Conservation (phyloP, 1,140 invertebrate species). For the Drosophila watanabei region DNA sequence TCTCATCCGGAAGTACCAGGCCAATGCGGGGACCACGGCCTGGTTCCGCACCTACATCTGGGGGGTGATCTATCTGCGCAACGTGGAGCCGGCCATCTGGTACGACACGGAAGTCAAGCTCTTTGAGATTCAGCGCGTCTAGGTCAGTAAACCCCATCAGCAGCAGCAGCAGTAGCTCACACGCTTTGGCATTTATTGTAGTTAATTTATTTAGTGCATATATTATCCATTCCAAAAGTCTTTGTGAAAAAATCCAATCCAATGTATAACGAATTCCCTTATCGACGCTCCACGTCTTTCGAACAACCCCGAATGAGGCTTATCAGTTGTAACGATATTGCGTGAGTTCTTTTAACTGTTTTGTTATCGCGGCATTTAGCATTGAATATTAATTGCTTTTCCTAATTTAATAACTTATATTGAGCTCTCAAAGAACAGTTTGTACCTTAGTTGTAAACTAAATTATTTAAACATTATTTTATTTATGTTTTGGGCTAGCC, state of each 20-base stretch:
- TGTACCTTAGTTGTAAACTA: constrained; percentile 34
- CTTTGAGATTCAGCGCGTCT: constrained; percentile 98
- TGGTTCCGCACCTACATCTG: constrained; percentile 99
- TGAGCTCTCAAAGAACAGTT: constrained; percentile 20
- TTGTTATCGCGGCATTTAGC: constrained; percentile 47
- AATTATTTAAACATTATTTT: constrained; percentile 19
- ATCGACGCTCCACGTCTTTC: constrained; percentile 14
- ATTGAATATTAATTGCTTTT: constrained; percentile 43
- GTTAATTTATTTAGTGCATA: constrained; percentile 74
- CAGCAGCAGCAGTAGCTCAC: constrained; percentile 51
- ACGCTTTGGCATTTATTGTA: constrained; percentile 88
- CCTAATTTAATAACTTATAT: constrained; percentile 18
- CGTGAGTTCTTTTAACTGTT: constrained; percentile 37
- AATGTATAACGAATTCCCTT: constrained; percentile 43
- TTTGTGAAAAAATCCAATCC: constrained; percentile 29
- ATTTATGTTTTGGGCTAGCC: constrained; percentile 24
- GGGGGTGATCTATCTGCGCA: constrained; percentile 99
- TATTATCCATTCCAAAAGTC: constrained; percentile 59
- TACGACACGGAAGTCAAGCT: constrained; percentile 99
- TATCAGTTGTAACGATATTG: constrained; percentile 51
- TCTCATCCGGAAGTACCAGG: constrained; percentile 99
- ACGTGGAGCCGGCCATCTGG: constrained; percentile 99
- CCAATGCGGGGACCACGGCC: constrained; percentile 98
- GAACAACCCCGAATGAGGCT: constrained; percentile 38
- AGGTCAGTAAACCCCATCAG: constrained; percentile 85